Base-by-base conservation (phyloP, 92 coral and sea anemone genomes). In the Porites divaricata region DNA sequence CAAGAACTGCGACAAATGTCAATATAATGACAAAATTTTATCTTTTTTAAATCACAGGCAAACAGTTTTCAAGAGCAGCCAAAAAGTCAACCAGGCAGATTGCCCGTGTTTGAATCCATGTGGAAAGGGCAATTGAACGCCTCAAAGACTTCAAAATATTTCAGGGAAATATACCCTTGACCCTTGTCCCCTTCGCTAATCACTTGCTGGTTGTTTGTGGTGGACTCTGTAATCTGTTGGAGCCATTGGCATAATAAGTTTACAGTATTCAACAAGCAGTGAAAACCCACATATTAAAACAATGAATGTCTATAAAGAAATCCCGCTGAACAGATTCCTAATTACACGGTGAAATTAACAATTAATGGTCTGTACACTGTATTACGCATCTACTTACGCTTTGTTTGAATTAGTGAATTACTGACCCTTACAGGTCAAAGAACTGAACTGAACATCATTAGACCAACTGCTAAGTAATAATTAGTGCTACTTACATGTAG, bases 131-230 rank as follows among this genome's bases (percentile, higher is more conserved):
- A 51, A 82, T 82, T 51, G 90, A 85, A 73, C 53, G 93, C 26
- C 79, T 92, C 19, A 89, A 89, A 75, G 88, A 89, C 26, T 92
- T 89, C 77, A 82, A 86, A 66, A 84, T 92, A 56, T 89, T 89
- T 74, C 86, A 89, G 85, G 95, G 95, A 77, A 92, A 86, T 75
- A 54, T 92, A 22, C 95, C 93, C 63, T 67, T 92, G 63, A 75
- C 93, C 62, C 69, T 92, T 28, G 52, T 79, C 74, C 80, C 88
- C 58, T 65, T 86, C 23, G 92, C 93, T 50, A 71, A 92, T 70
- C 91, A 89, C 25, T 80, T 89, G 82, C 72, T 92, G 53, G 69
- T 64, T 81, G 88, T 92, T 77, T 92, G 93, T 64, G 87, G 83
- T 45, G 93, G 86, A 26, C 85, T 89, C n/a, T 86, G 93, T 53